A percentile compares a stretch with the other conserved stretches of the same genome.
These are phyloP conservation scores for Pavo muticus DNA, from an alignment of 2,113 vertebrate species.

Conservation along the genomic window DNA sequence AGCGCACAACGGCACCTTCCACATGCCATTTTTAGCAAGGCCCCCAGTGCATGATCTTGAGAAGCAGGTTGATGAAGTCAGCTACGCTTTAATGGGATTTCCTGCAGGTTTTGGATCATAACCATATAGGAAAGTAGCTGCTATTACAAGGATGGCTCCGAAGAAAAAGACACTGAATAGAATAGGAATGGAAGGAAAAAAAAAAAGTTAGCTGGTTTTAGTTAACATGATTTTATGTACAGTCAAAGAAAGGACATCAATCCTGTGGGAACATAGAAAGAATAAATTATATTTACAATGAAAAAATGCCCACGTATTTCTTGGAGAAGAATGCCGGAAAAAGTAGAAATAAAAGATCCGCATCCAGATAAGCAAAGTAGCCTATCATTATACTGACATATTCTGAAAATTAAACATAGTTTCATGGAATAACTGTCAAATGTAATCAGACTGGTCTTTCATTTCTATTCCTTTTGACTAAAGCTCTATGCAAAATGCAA, in stretches of 20 bases:
- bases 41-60: slow-evolving; percentile 34
- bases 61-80: slow-evolving; percentile 41
- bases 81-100: slow-evolving; percentile 90
- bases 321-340: not conserved
- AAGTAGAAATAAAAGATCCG: not conserved
- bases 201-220: slow-evolving; percentile 18
- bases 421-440: not conserved
- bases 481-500: not conserved
- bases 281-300: not conserved
- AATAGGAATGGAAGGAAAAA: slow-evolving; percentile 14
- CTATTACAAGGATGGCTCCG: slow-evolving; percentile 92
- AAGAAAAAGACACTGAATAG: slow-evolving; percentile 90
- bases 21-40: slow-evolving; percentile 38
- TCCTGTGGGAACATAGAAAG: not conserved
- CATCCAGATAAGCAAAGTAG: not conserved
- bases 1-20: slow-evolving; percentile 40
- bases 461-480: not conserved
- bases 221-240: not conserved
- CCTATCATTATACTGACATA: not conserved
- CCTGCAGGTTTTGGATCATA: slow-evolving; percentile 89
- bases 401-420: not conserved
- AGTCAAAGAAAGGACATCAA: not conserved
- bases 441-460: not conserved
- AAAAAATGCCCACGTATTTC: not conserved
- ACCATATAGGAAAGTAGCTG: slow-evolving; percentile 95